phyloP scores from a whole-genome alignment of 2,797 vertebrate genomes.

The Mastacembelus armatus region DNA sequence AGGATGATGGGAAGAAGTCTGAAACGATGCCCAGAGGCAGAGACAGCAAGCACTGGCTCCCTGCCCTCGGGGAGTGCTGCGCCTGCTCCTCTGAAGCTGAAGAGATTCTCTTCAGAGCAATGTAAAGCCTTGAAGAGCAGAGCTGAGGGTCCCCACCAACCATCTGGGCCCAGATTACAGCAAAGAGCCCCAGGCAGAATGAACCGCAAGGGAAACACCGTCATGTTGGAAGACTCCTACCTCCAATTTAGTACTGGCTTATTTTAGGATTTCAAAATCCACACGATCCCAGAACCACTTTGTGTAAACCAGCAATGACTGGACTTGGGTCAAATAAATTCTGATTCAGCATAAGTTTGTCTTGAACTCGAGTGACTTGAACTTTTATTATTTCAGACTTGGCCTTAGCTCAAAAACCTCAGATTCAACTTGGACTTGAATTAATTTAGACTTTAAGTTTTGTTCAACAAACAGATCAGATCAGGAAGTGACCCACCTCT shows the following conservation, averaged over 20 bases:
- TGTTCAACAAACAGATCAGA: too few species aligned
- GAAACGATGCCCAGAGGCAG: slow-evolving; percentile 31
- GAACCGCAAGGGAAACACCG: neutral
- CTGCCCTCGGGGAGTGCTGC: slow-evolving; percentile 5
- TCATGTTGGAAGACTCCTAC: neutral
- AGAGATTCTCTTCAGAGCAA: slow-evolving; percentile 47
- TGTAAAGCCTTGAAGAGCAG: slow-evolving; percentile 17
- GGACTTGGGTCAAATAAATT: too few species aligned
- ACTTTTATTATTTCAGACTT: too few species aligned
- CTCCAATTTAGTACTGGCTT: neutral
- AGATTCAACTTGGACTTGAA: too few species aligned
- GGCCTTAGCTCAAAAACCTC: too few species aligned
- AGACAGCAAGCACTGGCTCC: slow-evolving; percentile 9
- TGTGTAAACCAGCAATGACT: neutral
- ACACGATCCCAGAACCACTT: neutral
- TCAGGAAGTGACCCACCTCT: too few species aligned
- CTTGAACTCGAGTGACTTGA: too few species aligned
- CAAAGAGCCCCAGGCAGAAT: neutral
- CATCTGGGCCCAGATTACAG: neutral
- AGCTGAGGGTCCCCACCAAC: slow-evolving; percentile 2
- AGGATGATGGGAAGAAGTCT: slow-evolving; percentile 6
- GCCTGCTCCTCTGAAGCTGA: slow-evolving; percentile 7
- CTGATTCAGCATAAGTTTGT: too few species aligned
- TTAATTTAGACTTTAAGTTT: too few species aligned
- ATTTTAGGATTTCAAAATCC: neutral